phyloP scores from a whole-genome alignment of 2,113 vertebrate genomes.

The Pleuronectes platessa region DNA sequence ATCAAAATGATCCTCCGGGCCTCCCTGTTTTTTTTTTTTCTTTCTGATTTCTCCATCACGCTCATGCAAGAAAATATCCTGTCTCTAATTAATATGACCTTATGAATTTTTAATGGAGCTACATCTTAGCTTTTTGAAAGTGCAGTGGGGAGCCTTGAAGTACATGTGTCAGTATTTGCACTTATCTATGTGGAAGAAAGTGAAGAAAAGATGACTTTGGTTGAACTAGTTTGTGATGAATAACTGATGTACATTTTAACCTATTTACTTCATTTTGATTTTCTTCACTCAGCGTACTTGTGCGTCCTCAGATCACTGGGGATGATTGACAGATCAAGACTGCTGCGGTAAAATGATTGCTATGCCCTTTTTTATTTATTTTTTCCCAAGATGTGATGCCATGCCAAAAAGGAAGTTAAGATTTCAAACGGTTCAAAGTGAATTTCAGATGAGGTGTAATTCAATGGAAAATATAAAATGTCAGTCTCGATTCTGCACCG shows the following conservation, averaged over 20 bases:
- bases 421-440: slow-evolving; percentile 79
- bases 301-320: slow-evolving; percentile 57
- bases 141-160: slow-evolving; percentile 77
- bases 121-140: slow-evolving; percentile 73
- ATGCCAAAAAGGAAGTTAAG: slow-evolving; percentile 68
- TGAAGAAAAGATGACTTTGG: slow-evolving; percentile 62
- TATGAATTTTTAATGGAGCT: slow-evolving; percentile 82
- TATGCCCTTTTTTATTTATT: slow-evolving; percentile 54
- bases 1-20: slow-evolving; percentile 74
- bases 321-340: slow-evolving; percentile 74
- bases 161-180: slow-evolving; percentile 85
- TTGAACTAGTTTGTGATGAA: slow-evolving; percentile 78
- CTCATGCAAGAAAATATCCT: slow-evolving; percentile 77
- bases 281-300: slow-evolving; percentile 52
- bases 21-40: slow-evolving; percentile 30
- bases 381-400: slow-evolving; percentile 37
- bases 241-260: slow-evolving; percentile 82
- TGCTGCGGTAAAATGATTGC: slow-evolving; percentile 58
- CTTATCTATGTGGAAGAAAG: slow-evolving; percentile 66
- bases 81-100: slow-evolving; percentile 83
- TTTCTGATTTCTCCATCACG: slow-evolving; percentile 79
- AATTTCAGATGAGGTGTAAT: slow-evolving; percentile 75
- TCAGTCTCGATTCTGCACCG: slow-evolving; percentile 60
- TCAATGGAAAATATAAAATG: slow-evolving; percentile 75
- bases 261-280: slow-evolving; percentile 82